Evolutionary conservation across 2,113 vertebrate species (phyloP).

Genomic region (Channa argus): DNA sequence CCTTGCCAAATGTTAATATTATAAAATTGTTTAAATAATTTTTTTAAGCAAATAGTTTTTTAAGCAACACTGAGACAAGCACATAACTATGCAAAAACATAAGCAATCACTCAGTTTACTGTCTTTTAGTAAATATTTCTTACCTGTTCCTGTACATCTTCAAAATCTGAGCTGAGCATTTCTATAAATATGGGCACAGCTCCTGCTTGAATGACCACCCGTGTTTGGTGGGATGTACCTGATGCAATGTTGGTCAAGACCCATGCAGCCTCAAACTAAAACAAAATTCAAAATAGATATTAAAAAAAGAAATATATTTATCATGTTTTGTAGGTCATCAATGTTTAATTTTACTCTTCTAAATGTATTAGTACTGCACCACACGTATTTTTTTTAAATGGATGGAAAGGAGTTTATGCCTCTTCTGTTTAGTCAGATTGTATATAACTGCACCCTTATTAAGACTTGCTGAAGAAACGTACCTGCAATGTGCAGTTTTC

Average conservation of each 20-base stretch:
- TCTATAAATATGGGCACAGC: slow-evolving; percentile 99
- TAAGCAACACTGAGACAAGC: not conserved
- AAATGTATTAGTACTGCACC: not conserved
- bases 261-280: slow-evolving; percentile 97
- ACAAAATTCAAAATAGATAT: slow-evolving; percentile 19
- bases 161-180: slow-evolving; percentile 95
- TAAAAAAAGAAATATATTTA: not conserved
- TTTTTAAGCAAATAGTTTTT: no score
- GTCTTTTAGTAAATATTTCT: not conserved
- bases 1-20: not conserved
- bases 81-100: not conserved
- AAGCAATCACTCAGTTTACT: not conserved
- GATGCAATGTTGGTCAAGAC: slow-evolving; percentile 99
- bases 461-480: slow-evolving; percentile 17
- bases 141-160: slow-evolving; percentile 99
- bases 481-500: slow-evolving; percentile 99
- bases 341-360: not conserved
- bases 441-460: not conserved
- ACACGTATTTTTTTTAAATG: not conserved
- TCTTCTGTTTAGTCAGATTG: not conserved
- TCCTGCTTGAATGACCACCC: slow-evolving; percentile 97
- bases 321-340: not conserved
- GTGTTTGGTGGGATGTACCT: slow-evolving; percentile 96
- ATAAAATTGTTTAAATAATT: not conserved
- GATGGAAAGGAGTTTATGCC: not conserved